phyloP scores from a whole-genome alignment of 2,797 vertebrate genomes.

The Cossypha dichroa region DNA sequence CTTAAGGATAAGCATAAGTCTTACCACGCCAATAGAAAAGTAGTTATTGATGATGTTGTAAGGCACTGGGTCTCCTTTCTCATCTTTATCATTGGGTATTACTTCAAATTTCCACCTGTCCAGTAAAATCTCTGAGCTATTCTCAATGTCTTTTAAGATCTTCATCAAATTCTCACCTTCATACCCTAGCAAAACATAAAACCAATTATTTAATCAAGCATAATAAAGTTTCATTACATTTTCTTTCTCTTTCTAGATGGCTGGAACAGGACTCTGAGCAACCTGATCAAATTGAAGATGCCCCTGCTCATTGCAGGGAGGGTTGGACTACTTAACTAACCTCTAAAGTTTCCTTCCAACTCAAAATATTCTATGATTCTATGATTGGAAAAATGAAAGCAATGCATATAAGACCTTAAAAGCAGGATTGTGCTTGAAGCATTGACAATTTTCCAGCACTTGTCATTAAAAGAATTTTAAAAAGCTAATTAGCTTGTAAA shows the following conservation, averaged over 20 bases:
- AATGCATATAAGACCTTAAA: background rate
- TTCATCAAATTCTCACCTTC: conserved; percentile 93
- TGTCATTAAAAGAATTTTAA: background rate
- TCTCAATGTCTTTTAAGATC: conserved; percentile 90
- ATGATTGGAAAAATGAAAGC: background rate
- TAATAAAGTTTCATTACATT: background rate
- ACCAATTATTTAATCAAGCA: background rate
- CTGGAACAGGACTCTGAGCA: background rate
- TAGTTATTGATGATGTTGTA: conserved; percentile 97
- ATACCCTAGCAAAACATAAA: conserved; percentile 79
- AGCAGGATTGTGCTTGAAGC: background rate
- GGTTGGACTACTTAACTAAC: background rate
- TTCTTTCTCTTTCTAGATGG: background rate
- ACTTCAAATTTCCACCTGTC: conserved; percentile 95
- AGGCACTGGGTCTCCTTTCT: conserved; percentile 93
- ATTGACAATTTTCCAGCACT: background rate
- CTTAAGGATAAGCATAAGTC: conserved; percentile 58
- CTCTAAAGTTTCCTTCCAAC: background rate
- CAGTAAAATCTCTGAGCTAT: conserved; percentile 87
- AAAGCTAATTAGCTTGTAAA: background rate
- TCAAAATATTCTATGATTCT: background rate
- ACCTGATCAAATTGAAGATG: background rate
- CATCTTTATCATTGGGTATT: conserved; percentile 88
- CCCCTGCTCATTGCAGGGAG: background rate
- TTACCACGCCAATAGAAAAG: conserved; percentile 96